Percentiles rank a stretch among this genome's conserved stretches.
Evolutionary conservation across 2,888 invertebrate species (phyloP).

Genomic region (Hirtodrosophila cameraria): DNA sequence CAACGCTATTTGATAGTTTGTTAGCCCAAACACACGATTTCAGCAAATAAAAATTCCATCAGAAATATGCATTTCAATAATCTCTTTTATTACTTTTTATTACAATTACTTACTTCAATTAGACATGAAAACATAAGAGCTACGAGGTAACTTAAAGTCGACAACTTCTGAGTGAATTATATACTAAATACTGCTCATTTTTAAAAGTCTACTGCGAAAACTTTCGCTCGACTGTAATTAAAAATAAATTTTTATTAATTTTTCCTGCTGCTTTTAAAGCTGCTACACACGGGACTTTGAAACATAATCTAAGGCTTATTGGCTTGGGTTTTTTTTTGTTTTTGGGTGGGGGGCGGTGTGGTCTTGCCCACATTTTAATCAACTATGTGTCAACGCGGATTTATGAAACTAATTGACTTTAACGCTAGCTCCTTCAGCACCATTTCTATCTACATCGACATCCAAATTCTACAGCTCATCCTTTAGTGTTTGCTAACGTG

Average conservation of each 20-base stretch:
- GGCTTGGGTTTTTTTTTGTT: slow-evolving; percentile 11
- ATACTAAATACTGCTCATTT: too few species aligned
- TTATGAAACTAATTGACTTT: slow-evolving; percentile 73
- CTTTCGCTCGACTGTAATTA: slow-evolving; percentile 37
- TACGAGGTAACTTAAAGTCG: not conserved
- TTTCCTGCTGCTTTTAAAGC: slow-evolving; percentile 11
- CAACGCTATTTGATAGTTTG: too few species aligned
- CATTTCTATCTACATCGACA: not conserved
- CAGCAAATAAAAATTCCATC: too few species aligned
- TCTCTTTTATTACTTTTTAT: too few species aligned
- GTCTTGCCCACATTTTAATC: slow-evolving; percentile 60
- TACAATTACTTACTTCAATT: too few species aligned
- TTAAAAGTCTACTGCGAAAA: slow-evolving; percentile 8
- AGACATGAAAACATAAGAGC: too few species aligned
- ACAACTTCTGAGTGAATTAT: not conserved
- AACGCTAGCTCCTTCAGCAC: slow-evolving; percentile 18
- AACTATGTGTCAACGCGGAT: slow-evolving; percentile 70
- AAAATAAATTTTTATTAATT: slow-evolving; percentile 52
- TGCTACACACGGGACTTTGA: not conserved
- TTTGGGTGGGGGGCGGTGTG: not conserved
- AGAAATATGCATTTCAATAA: too few species aligned
- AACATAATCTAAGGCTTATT: too few species aligned
- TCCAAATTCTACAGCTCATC: not conserved
- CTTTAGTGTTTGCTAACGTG: not conserved
- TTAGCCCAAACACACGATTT: too few species aligned